Base-by-base conservation (phyloP, 2,113 vertebrate genomes). In the Pelecanoides urinatrix region DNA sequence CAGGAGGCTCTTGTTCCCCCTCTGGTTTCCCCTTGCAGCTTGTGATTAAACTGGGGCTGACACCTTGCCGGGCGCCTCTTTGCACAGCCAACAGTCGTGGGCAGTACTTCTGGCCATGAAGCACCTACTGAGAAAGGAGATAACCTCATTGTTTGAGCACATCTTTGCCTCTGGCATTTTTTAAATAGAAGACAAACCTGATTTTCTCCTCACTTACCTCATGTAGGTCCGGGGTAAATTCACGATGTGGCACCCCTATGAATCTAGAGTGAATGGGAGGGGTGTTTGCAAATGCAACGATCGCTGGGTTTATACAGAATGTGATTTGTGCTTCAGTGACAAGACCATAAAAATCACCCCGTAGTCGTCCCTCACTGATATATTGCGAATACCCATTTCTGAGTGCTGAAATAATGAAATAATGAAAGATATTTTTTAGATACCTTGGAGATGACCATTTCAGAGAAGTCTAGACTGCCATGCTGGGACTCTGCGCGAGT, bases 11-110 rank as follows among this genome's bases (percentile, higher is more conserved):
- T 49, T 58, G 42, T 63, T 76, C 71, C n/a, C 50, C 45, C 74
- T 78, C 89, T 58, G 62, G 73, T 67, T 95, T 88, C 53, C 34
- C 63, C 52, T 66, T 77, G 42, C 84, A 95, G 67, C n/a, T 87
- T 65, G 42, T 91, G 73, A 85, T 91, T 86, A 90, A 96, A 61
- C 92, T 52, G 66, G 18, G 73, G 70, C 92, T 89, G 90, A 92
- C 76, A 78, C 44, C 32, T 86, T 89, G 80, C 63, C 86, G 21
- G 3, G 77, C 87, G 80, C 84, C 59, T 73, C 0, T 50, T 70
- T 88, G 42, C 75, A 72, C 15, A 79, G 91, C 63, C 55, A 58
- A 36, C 38, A 90, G 77, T 93, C 8, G 11, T 53, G 63, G 47
- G 81, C 88, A 76, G 74, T 40, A 76, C 47, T 95, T 88, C 76